These are phyloP conservation scores for Neolamprologus sp. DNA, from an alignment of 2,113 vertebrate species.

Conservation along the genomic window DNA sequence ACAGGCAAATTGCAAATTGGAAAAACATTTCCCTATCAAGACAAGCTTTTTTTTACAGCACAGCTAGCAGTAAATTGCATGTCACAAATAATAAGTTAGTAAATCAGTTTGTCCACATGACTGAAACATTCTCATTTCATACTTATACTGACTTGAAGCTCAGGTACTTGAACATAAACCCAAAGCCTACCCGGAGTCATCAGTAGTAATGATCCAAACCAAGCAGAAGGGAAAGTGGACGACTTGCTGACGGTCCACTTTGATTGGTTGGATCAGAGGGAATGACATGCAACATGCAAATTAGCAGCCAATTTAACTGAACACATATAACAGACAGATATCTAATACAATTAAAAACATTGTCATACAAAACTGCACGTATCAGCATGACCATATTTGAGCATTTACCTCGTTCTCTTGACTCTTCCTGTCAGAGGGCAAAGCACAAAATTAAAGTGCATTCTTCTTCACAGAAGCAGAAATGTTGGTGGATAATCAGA, in stretches of 20 bases:
- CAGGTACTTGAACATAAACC: background rate
- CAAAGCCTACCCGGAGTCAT: background rate
- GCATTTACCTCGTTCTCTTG: background rate
- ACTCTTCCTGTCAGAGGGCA: background rate
- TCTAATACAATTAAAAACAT: background rate
- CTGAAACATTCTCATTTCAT: background rate
- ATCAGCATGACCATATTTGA: background rate
- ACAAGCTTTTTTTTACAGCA: background rate
- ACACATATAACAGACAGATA: background rate
- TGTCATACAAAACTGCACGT: background rate
- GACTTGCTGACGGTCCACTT: background rate
- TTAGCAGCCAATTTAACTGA: background rate
- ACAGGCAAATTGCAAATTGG: background rate
- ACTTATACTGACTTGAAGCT: background rate
- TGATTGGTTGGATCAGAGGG: background rate
- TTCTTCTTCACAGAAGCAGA: background rate
- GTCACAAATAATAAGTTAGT: background rate
- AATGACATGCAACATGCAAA: background rate
- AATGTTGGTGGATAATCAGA: background rate
- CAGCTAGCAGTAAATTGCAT: background rate
- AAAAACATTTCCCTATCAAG: background rate
- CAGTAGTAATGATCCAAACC: background rate
- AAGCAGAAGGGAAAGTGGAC: background rate
- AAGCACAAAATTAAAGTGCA: background rate
- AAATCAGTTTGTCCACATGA: background rate